phyloP scores from a whole-genome alignment of 2,888 invertebrate species.

The Leucophenga maculata region DNA sequence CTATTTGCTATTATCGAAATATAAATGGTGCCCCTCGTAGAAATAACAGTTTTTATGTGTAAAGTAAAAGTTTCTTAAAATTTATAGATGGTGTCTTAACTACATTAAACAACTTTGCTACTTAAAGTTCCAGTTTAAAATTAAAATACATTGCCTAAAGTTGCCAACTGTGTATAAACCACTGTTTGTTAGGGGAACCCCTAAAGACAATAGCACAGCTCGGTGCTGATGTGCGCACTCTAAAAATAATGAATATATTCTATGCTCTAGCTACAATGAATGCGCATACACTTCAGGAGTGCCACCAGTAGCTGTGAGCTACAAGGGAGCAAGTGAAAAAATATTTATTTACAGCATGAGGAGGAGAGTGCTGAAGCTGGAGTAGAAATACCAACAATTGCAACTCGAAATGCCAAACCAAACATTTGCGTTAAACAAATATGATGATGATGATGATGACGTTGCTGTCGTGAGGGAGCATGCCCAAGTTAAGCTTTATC shows the following conservation, averaged over 20 bases:
- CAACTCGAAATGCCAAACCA: constrained; percentile 15
- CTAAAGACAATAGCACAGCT: neutral
- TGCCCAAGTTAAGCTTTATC: neutral
- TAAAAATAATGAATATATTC: constrained; percentile 17
- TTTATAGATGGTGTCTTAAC: too few species aligned
- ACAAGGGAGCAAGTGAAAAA: neutral
- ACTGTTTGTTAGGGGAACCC: too few species aligned
- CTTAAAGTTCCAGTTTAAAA: neutral
- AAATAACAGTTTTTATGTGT: too few species aligned
- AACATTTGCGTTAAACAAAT: constrained; percentile 5
- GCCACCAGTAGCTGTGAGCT: too few species aligned
- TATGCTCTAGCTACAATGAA: constrained; percentile 9
- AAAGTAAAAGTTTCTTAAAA: too few species aligned
- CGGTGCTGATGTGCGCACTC: neutral
- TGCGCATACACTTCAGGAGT: constrained; percentile 1
- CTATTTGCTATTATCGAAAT: too few species aligned
- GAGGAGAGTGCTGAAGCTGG: neutral
- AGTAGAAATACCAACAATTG: neutral
- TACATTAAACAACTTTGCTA: neutral
- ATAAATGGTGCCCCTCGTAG: too few species aligned
- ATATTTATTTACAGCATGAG: constrained; percentile 1
- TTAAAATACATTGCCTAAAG: neutral
- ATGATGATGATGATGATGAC: constrained; percentile 3
- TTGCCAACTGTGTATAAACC: neutral
- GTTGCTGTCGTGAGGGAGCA: neutral